Evolutionary conservation across 2,797 vertebrate species (phyloP).

Genomic region (Antrozous pallidus): DNA sequence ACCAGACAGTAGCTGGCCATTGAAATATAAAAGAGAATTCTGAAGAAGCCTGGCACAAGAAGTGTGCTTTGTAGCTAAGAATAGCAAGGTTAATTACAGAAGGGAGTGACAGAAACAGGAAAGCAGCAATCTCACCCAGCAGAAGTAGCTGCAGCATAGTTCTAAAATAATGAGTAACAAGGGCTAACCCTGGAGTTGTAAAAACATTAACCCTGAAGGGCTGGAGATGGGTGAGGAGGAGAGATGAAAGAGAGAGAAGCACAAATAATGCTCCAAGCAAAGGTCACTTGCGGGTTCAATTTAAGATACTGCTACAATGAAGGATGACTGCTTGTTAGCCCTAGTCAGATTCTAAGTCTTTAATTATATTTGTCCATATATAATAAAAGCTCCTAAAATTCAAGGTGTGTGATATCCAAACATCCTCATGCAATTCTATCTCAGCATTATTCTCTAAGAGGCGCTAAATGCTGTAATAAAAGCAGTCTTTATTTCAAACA

Average conservation of each 20-base stretch:
- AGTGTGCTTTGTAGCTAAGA: slow-evolving; percentile 69
- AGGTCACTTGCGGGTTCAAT: neutral
- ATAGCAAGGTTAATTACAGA: slow-evolving; percentile 76
- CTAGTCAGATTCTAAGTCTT: neutral
- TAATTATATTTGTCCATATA: neutral
- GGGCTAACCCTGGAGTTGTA: slow-evolving; percentile 66
- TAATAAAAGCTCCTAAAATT: neutral
- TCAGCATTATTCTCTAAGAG: neutral
- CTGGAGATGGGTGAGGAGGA: neutral
- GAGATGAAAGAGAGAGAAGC: neutral
- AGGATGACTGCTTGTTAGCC: neutral
- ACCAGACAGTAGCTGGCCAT: slow-evolving; percentile 29
- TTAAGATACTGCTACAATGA: neutral
- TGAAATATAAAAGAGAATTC: slow-evolving; percentile 64
- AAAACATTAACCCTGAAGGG: slow-evolving; percentile 67
- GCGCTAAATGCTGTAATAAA: neutral
- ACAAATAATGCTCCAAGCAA: too few species aligned
- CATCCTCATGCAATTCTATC: neutral
- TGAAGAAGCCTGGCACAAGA: slow-evolving; percentile 41
- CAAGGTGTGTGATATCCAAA: neutral
- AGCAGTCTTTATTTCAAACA: neutral
- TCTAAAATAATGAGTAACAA: slow-evolving; percentile 78
- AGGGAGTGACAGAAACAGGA: slow-evolving; percentile 5
- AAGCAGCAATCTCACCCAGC: slow-evolving; percentile 53
- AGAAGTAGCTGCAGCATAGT: slow-evolving; percentile 71